A percentile compares a stretch with the other conserved stretches of the same genome.
Conservation (phyloP, 2,797 vertebrate species). For the Diplodus puntazzo region DNA sequence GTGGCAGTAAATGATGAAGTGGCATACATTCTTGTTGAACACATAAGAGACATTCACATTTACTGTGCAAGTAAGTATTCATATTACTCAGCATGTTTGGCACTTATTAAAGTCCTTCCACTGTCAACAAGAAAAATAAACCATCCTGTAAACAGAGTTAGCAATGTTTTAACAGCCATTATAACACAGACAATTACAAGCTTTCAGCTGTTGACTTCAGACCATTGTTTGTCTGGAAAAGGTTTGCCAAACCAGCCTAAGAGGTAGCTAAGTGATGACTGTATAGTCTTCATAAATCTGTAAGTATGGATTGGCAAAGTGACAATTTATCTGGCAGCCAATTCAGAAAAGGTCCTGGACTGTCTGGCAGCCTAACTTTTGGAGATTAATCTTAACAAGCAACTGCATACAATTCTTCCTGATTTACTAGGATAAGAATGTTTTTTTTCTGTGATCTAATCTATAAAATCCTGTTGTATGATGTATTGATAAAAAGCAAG, state of each 20-base stretch:
- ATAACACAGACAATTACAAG: conserved; percentile 1
- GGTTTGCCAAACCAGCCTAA: not conserved
- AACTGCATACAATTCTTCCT: not conserved
- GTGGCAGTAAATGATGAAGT: not conserved
- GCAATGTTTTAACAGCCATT: conserved; percentile 5
- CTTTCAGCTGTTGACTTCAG: not conserved
- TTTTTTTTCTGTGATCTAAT: not conserved
- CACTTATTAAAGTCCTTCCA: not conserved
- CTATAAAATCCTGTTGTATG: not conserved
- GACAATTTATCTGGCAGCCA: not conserved
- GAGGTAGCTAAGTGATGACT: too few relatives aligned
- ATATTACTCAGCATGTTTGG: not conserved
- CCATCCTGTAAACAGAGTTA: not conserved
- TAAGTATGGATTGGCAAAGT: not conserved
- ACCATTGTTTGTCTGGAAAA: not conserved
- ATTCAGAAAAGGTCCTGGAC: not conserved
- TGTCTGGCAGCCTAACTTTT: not conserved
- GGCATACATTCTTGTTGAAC: not conserved
- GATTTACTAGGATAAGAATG: not conserved
- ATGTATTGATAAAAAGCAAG: not conserved
- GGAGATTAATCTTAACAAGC: not conserved
- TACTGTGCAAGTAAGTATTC: not conserved
- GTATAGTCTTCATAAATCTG: too few relatives aligned
- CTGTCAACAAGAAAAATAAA: not conserved
- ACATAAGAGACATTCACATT: not conserved